Evolutionary conservation across 2,797 vertebrate genomes (phyloP), one percentile per base, ranked within the genome.

Genomic region (Falco cherrug): DNA sequence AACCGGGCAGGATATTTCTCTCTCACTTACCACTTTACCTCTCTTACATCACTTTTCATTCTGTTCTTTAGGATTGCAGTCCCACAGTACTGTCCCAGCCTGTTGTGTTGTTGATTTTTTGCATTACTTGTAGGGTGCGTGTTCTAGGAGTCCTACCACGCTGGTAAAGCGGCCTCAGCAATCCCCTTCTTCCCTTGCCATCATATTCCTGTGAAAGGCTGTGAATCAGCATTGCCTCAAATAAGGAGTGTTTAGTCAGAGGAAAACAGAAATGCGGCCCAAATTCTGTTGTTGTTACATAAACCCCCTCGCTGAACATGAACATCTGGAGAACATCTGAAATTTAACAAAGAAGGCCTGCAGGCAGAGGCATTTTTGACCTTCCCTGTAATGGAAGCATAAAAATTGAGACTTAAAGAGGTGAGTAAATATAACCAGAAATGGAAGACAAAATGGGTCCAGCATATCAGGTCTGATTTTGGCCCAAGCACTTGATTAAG

Each of bases 241-340:
- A 95, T 1, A 3, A 90, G 39, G 51, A 92, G 48, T 21, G 56
- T 67, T 96, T 50, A 77, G 69, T 67, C 67, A 87, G 71, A 95
- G 78, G 19, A 90, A 97, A 97, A 90, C 48, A 91, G 73, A 81
- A 95, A 92, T 53, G 45, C 61, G 91, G 78, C 64, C 71, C 86
- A 87, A 33, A 93, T 94, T 93, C 81, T 95, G 86, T 74, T 7
- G 4, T 54, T 48, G 89, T 97, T 97, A 94, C 75, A 89, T 95
- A 97, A 97, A 70, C 11, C 11, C 48, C 37, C 41, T 68, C 0
- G 0, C 50, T 71, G 53, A 89, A 97, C 97, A 97, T 71, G 53
- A 89, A 97, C 97, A 97, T 97, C 95, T 97, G 97, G 94, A 93
- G 88, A 92, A 90, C 95, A 97, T 96, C 88, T 95, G 96, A 95